These are phyloP conservation scores for Parascotia fuliginaria DNA, from an alignment of 2,888 invertebrate genomes.

Conservation along the genomic window DNA sequence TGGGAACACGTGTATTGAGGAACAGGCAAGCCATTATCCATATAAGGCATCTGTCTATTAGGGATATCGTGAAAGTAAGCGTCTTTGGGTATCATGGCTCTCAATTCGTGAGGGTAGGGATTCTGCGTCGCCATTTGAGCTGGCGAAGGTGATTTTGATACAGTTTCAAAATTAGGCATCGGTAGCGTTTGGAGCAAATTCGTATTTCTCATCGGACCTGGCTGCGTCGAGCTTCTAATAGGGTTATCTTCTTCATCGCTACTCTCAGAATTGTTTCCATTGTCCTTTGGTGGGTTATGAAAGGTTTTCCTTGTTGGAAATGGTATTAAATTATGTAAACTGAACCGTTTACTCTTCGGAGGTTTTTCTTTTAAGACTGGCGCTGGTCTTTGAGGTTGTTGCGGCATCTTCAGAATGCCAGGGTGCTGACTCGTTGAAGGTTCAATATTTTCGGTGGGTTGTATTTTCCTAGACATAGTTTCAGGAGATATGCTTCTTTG, in stretches of 20 bases:
- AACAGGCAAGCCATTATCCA: slow-evolving; percentile 62
- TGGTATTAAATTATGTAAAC: slow-evolving; percentile 81
- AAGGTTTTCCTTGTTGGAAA: slow-evolving; percentile 82
- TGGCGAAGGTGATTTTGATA: slow-evolving; percentile 77
- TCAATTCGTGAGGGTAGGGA: slow-evolving; percentile 55
- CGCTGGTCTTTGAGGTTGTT: slow-evolving; percentile 78
- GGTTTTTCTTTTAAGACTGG: slow-evolving; percentile 79
- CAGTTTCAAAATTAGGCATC: slow-evolving; percentile 86
- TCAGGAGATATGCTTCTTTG: slow-evolving; percentile 74
- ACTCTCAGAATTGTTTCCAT: slow-evolving; percentile 84
- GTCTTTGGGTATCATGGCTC: slow-evolving; percentile 84
- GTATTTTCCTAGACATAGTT: slow-evolving; percentile 60
- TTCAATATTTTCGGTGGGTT: slow-evolving; percentile 62
- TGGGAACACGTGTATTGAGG: slow-evolving; percentile 63
- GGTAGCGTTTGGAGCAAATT: slow-evolving; percentile 82
- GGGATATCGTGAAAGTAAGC: slow-evolving; percentile 87
- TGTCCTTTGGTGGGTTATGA: slow-evolving; percentile 77
- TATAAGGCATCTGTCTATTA: slow-evolving; percentile 78
- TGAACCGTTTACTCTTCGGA: slow-evolving; percentile 79
- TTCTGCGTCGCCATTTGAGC: slow-evolving; percentile 55
- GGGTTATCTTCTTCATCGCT: slow-evolving; percentile 86
- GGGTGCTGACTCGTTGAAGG: slow-evolving; percentile 57
- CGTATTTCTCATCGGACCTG: slow-evolving; percentile 84
- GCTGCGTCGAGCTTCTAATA: slow-evolving; percentile 74
- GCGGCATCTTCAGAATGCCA: slow-evolving; percentile 74